Percentiles rank a stretch among this genome's conserved stretches.
Conservation (phyloP, 2,888 invertebrate genomes). For the Macrosiphum euphorbiae region DNA sequence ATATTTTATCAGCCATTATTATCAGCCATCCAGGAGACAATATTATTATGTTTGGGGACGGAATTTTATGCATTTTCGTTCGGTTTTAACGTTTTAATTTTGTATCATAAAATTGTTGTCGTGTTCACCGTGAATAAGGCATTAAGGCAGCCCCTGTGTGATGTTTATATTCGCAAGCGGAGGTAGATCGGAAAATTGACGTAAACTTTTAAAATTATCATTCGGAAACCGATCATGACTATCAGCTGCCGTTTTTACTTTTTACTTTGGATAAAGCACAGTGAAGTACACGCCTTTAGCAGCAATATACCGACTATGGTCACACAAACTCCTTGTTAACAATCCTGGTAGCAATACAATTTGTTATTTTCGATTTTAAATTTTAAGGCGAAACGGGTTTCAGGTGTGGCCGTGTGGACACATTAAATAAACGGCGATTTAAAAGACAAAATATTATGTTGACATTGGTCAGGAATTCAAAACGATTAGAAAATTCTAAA, state of each 20-base stretch:
- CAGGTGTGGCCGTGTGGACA: background rate
- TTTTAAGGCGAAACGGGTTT: background rate
- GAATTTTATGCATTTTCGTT: background rate
- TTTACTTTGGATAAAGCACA: background rate
- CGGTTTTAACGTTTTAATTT: background rate
- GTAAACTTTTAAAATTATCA: background rate
- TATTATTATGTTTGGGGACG: background rate
- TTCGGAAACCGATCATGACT: background rate
- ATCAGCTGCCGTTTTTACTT: background rate
- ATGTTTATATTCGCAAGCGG: background rate
- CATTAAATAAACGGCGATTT: background rate
- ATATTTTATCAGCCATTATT: background rate
- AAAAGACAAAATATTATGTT: background rate
- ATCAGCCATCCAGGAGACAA: background rate
- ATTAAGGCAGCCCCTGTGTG: too few relatives aligned
- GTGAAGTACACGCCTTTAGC: background rate
- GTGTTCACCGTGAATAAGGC: too few relatives aligned
- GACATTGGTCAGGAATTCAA: background rate
- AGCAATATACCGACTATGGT: background rate
- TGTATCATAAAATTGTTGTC: background rate
- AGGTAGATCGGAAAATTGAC: background rate
- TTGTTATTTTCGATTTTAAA: background rate
- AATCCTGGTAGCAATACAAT: background rate
- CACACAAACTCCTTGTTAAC: background rate
- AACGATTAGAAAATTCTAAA: background rate